A percentile compares a stretch with the other conserved stretches of the same genome.
phyloP scores from a whole-genome alignment of 2,113 vertebrate genomes.

The Macquaria australasica region DNA sequence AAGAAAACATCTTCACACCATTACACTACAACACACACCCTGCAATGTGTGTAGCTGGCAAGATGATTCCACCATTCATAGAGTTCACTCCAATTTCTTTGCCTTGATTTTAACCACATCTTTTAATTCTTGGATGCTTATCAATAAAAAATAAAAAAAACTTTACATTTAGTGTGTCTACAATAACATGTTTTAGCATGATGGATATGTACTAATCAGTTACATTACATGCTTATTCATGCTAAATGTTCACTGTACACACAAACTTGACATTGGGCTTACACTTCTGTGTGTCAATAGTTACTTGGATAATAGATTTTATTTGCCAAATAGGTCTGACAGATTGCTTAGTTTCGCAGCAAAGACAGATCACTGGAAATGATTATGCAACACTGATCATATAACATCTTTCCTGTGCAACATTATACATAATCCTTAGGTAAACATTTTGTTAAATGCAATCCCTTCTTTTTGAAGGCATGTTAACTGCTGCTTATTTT shows the following conservation, averaged over 20 bases:
- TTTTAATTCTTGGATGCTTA: not conserved
- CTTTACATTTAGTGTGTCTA: not conserved
- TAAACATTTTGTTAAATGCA: not conserved
- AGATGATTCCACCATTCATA: not conserved
- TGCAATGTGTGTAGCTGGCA: not conserved
- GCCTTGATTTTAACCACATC: not conserved
- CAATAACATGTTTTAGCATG: not conserved
- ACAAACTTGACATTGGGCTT: not conserved
- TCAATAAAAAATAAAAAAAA: not conserved
- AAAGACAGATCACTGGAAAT: not conserved
- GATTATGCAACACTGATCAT: not conserved
- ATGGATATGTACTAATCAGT: too few species aligned
- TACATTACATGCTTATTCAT: not conserved
- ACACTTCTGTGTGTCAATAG: not conserved
- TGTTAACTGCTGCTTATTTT: not conserved
- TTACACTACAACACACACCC: not conserved
- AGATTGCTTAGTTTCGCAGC: not conserved
- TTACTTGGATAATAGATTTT: not conserved
- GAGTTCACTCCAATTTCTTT: not conserved
- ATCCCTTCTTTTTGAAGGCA: not conserved
- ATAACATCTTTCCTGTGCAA: not conserved
- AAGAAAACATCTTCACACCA: slow-evolving; percentile 24
- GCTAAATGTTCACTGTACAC: not conserved
- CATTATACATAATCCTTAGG: not conserved
- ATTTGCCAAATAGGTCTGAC: not conserved